These are phyloP conservation scores for Phorcus lineatus DNA, from an alignment of 2,888 invertebrate genomes.

Conservation along the genomic window DNA sequence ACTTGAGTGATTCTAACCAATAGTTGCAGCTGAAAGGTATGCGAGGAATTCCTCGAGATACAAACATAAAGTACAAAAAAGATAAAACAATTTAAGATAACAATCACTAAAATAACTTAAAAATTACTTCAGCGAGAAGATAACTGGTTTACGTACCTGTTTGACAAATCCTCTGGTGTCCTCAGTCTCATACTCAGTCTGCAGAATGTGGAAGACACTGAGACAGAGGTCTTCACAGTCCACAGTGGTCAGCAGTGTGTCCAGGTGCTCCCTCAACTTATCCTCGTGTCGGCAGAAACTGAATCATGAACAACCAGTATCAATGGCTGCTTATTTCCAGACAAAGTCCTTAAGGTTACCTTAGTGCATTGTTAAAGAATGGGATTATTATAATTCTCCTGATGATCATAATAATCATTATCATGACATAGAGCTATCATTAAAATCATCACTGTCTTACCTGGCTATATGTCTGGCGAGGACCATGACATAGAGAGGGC, in stretches of 20 bases:
- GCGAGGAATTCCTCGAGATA: too few species aligned
- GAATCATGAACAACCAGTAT: neutral
- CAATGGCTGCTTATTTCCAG: too few species aligned
- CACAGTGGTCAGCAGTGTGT: constrained; percentile 56
- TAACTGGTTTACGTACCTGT: constrained; percentile 49
- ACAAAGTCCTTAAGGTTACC: too few species aligned
- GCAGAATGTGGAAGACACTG: constrained; percentile 59
- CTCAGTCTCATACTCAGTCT: constrained; percentile 56
- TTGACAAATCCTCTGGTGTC: constrained; percentile 60
- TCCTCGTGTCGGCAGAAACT: constrained; percentile 43
- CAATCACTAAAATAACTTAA: too few species aligned
- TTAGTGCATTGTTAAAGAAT: too few species aligned
- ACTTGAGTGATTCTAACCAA: too few species aligned
- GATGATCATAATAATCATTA: too few species aligned
- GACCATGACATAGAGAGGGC: constrained; percentile 71
- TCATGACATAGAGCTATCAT: neutral
- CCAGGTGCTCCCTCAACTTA: constrained; percentile 55
- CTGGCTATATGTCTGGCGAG: constrained; percentile 67
- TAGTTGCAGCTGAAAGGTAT: too few species aligned
- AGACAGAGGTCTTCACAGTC: constrained; percentile 66
- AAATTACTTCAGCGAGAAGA: too few species aligned
- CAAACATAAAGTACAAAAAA: too few species aligned
- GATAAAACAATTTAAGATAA: too few species aligned
- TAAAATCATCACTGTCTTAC: constrained; percentile 44
- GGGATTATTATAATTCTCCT: too few species aligned